Percentiles rank a stretch among this genome's conserved stretches.
phyloP scores from a whole-genome alignment of 2,797 vertebrate genomes.

The Aldrovandia affinis region DNA sequence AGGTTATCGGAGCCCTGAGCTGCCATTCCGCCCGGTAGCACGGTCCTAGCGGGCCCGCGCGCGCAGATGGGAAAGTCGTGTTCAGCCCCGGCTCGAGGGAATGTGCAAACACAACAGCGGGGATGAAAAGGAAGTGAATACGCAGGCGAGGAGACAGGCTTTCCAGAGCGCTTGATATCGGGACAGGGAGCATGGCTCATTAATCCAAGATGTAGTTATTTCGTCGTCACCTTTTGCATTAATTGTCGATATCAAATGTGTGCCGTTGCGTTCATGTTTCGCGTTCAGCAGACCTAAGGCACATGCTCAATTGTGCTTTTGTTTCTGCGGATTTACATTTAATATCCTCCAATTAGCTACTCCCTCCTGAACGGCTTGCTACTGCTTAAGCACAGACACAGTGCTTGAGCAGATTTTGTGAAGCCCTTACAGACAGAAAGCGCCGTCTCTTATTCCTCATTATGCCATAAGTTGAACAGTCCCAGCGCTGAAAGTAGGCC shows the following conservation, averaged over 20 bases:
- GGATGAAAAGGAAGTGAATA: neutral
- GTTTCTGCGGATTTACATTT: neutral
- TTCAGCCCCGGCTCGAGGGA: conserved; percentile 26
- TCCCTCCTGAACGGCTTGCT: conserved; percentile 11
- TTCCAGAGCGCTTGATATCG: neutral
- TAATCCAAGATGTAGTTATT: neutral
- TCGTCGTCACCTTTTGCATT: neutral
- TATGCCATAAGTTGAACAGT: conserved; percentile 31
- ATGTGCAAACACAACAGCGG: conserved; percentile 8
- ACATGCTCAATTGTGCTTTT: neutral
- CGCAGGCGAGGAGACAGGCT: neutral
- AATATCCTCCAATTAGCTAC: conserved; percentile 8
- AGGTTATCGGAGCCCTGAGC: conserved; percentile 36
- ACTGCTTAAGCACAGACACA: neutral
- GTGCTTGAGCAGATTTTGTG: conserved; percentile 1
- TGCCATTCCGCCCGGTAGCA: conserved; percentile 12
- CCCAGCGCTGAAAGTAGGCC: conserved; percentile 40
- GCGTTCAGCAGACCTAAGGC: neutral
- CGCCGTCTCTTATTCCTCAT: conserved; percentile 20
- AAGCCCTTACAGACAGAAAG: conserved; percentile 7
- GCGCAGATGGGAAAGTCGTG: conserved; percentile 35
- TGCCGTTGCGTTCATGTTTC: neutral
- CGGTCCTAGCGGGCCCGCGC: neutral
- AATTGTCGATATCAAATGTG: neutral
- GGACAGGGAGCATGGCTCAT: neutral